Percentiles rank a stretch among this genome's conserved stretches.
These are phyloP conservation scores for Drosophila neutralis DNA, from an alignment of 2,888 invertebrate species.

Conservation along the genomic window DNA sequence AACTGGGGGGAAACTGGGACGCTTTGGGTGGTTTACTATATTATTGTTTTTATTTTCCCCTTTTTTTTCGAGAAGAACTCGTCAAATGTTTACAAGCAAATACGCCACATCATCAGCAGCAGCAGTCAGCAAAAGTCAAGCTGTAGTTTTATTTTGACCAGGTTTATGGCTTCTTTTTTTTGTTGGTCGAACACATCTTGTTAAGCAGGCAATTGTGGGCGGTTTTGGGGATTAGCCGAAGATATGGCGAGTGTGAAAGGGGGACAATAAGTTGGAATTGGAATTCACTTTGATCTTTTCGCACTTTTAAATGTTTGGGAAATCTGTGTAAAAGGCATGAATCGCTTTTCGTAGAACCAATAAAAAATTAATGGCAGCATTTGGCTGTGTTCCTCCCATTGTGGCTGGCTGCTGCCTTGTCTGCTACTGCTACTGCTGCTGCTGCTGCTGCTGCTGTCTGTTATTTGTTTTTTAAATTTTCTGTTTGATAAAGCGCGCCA, in stretches of 20 bases:
- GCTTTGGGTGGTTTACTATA: constrained; percentile 32
- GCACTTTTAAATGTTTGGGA: constrained; percentile 80
- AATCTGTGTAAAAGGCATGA: constrained; percentile 78
- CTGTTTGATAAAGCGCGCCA: constrained; percentile 77
- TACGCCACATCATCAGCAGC: constrained; percentile 75
- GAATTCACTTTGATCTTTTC: constrained; percentile 79
- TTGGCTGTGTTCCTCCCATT: constrained; percentile 36
- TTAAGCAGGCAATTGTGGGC: constrained; percentile 51
- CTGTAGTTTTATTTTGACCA: constrained; percentile 16
- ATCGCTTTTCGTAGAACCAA: constrained; percentile 79
- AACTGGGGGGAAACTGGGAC: neutral
- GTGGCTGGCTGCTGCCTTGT: constrained; percentile 39
- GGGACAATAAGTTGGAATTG: constrained; percentile 77
- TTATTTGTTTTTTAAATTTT: constrained; percentile 79
- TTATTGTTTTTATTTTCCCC: constrained; percentile 12
- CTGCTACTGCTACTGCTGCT: constrained; percentile 46
- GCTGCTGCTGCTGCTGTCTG: constrained; percentile 43
- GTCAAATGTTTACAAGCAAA: constrained; percentile 80
- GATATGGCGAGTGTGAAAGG: constrained; percentile 18
- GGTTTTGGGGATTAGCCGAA: constrained; percentile 39
- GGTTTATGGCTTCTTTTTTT: constrained; percentile 39
- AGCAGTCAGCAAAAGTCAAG: constrained; percentile 39
- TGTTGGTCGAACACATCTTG: constrained; percentile 49
- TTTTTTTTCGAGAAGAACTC: constrained; percentile 50
- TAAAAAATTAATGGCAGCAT: constrained; percentile 77